These are phyloP conservation scores for Volucella inflata DNA, from an alignment of 2,888 invertebrate species.

Conservation along the genomic window DNA sequence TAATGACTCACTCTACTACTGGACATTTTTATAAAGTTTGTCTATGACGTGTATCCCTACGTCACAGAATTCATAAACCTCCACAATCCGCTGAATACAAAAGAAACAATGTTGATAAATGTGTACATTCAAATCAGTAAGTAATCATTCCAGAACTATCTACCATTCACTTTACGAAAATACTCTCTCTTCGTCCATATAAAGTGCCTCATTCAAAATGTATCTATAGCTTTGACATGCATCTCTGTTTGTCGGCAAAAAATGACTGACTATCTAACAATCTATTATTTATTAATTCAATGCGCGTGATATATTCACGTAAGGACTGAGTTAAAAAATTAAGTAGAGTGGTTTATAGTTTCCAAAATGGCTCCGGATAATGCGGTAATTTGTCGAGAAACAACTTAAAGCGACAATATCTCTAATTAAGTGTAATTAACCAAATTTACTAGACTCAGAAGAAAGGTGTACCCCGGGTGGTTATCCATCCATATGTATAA, in stretches of 20 bases:
- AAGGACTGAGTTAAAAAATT: too few relatives aligned
- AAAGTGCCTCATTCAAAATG: neutral
- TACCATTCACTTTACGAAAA: neutral
- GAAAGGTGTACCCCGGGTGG: too few relatives aligned
- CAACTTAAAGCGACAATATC: neutral
- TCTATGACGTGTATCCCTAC: neutral
- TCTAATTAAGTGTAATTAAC: too few relatives aligned
- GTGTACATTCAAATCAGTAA: slow-evolving; percentile 5
- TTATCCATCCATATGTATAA: too few relatives aligned
- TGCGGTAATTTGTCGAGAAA: neutral
- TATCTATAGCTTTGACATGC: slow-evolving; percentile 28
- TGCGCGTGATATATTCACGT: too few relatives aligned
- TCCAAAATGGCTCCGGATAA: neutral
- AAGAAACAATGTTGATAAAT: neutral
- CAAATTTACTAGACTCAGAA: too few relatives aligned
- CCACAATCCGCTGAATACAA: neutral
- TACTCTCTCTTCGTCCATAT: neutral
- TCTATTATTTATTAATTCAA: neutral
- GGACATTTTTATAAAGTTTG: neutral
- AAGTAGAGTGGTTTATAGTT: neutral
- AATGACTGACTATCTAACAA: slow-evolving; percentile 7
- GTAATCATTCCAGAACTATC: slow-evolving; percentile 30
- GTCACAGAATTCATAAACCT: neutral
- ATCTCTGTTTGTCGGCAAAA: slow-evolving; percentile 8
- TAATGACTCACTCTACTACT: slow-evolving; percentile 1